A percentile compares a stretch with the other conserved stretches of the same genome.
Evolutionary conservation across 2,888 invertebrate species (phyloP).

Genomic region (Noctua comes): DNA sequence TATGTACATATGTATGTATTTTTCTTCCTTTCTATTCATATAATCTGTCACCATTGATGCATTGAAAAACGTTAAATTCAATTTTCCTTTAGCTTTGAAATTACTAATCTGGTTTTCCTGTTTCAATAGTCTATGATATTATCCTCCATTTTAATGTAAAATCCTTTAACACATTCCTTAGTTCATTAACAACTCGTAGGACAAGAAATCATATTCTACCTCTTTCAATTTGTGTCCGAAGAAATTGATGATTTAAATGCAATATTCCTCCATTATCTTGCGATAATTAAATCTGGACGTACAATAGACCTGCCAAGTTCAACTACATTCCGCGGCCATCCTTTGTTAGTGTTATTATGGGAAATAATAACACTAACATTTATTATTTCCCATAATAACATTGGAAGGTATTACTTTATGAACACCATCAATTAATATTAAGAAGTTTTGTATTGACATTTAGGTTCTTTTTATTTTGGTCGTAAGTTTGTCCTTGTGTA

Average conservation of each 20-base stretch:
- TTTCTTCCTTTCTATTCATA: neutral
- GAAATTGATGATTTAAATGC: slow-evolving; percentile 51
- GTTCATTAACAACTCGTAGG: neutral
- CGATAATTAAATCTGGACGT: slow-evolving; percentile 53
- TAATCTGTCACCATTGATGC: no score
- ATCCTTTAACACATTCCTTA: neutral
- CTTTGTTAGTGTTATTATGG: slow-evolving; percentile 45
- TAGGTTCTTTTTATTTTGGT: neutral
- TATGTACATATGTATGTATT: neutral
- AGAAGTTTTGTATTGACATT: neutral
- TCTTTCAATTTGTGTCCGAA: slow-evolving; percentile 37
- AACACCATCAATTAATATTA: slow-evolving; percentile 18
- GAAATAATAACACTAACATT: no score
- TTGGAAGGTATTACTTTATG: slow-evolving; percentile 13
- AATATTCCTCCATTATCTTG: slow-evolving; percentile 41
- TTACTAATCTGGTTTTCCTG: neutral
- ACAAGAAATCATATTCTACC: slow-evolving; percentile 5
- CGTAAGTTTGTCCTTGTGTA: neutral
- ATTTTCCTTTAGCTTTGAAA: neutral
- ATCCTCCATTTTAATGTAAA: neutral
- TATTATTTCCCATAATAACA: slow-evolving; percentile 49
- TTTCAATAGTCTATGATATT: neutral
- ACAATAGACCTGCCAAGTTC: slow-evolving; percentile 36
- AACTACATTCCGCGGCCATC: slow-evolving; percentile 9
- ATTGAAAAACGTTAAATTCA: neutral